Base-by-base conservation (phyloP, 2,797 vertebrate genomes). In the Margarornis squamiger region DNA sequence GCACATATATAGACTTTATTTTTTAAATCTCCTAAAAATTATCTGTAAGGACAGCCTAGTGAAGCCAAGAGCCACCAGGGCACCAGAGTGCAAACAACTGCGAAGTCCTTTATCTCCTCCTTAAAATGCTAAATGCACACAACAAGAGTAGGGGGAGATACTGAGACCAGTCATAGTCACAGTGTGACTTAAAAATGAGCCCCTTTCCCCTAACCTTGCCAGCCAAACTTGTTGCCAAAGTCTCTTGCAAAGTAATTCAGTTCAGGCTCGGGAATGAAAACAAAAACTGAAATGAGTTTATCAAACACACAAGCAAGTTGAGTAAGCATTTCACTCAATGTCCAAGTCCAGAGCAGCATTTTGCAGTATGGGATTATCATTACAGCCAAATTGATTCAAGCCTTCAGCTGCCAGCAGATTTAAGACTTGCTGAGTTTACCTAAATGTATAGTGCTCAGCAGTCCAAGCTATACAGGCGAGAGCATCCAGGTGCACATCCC, bases 401-500 rank as follows among this genome's bases (percentile, higher is more conserved):
- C n/a, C 39, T 82, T 82, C 51, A 39, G 1, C 0, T 45, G 29
- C 17, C 8, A 57, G 3, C 2, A 52, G 46, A 48, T 26, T 9
- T 6, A 55, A 49, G 32, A n/a, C 16, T 36, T 65, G 39, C 30
- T 3, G 7, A 72, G 27, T 48, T 48, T 48, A 34, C n/a, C 38
- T 24, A 4, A 24, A 10, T 1, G 2, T 3, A 19, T 7, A 38
- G 1, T 12, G 19, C 29, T 55, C 2, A 7, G 41, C 57, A 86
- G 34, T 7, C 23, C 9, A 15, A 63, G 39, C 27, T 18, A 0
- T 1, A 2, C 0, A 34, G 10, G 23, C 22, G 5, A 48, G 24
- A 41, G 23, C 0, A 0, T 79, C 21, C 15, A 32, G 18, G 45
- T 4, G 4, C 22, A 32, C 7, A 1, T 3, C 7, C n/a, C 30